Evolutionary conservation across 2,797 vertebrate species (phyloP).

Genomic region (Pelochelys cantorii): DNA sequence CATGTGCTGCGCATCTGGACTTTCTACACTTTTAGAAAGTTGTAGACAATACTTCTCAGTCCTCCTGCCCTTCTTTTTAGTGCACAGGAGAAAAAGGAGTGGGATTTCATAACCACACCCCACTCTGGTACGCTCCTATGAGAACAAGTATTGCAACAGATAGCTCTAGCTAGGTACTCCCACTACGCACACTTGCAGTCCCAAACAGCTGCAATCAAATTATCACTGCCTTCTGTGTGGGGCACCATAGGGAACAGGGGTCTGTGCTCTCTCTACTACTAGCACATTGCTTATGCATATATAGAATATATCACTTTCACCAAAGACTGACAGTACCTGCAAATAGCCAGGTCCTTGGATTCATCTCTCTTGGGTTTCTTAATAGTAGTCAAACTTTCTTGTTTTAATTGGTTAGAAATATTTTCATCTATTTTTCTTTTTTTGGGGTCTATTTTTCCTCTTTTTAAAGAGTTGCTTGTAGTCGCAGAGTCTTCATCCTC

Average conservation of each 20-base stretch:
- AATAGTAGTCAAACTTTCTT: conserved; percentile 87
- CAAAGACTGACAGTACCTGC: conserved; percentile 86
- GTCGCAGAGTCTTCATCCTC: conserved; percentile 90
- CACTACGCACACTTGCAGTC: not conserved
- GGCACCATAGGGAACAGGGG: not conserved
- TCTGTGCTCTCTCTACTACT: not conserved
- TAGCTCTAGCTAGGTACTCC: not conserved
- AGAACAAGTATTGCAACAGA: not conserved
- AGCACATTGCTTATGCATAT: not conserved
- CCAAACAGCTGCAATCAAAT: accelerated
- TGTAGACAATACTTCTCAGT: not conserved
- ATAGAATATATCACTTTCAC: conserved; percentile 15
- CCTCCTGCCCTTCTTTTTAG: not conserved
- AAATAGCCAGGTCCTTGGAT: conserved; percentile 92
- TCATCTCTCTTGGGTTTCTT: conserved; percentile 96
- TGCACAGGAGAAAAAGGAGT: accelerated
- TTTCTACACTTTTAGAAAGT: not conserved
- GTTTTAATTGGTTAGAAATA: conserved; percentile 84
- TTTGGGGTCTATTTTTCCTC: conserved; percentile 88
- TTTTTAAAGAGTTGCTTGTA: conserved; percentile 89
- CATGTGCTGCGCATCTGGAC: accelerated
- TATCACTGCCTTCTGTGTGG: too few species aligned
- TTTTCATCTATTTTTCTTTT: conserved; percentile 92
- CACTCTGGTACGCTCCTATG: too few species aligned
- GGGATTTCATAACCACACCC: not conserved